Base-by-base conservation (phyloP, 2,888 invertebrate species). In the Sarcophaga variegata region DNA sequence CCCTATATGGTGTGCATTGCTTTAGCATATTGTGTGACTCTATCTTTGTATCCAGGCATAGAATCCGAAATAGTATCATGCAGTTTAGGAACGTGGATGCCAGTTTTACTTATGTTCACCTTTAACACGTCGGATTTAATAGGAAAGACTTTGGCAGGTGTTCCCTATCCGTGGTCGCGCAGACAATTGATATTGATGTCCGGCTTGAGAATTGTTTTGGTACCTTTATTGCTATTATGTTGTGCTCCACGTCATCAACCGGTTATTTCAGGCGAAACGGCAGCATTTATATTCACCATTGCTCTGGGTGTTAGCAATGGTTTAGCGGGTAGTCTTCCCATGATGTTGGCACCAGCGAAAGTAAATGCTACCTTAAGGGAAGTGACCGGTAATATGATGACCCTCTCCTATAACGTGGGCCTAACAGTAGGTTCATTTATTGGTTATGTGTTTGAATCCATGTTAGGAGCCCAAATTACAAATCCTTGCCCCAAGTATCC, bases 381-480 rank as follows among this genome's bases (percentile, higher is more conserved):
- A 94, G 95, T 98, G 10, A 97, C 98, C 85, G 98, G 98, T 96
- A 98, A 98, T 92, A 97, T 98, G 93, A 98, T 98, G 98, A 98
- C 98, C 0, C 93, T 98, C 3, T 97, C 97, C 0, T 98, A 98
- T 93, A 98, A 97, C 93, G 95, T 97, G 62, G 98, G 98, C 0
- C 94, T 98, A 74, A 96, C 97, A 0, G 95, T 96, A 0, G 98
- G 98, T 2, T 97, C 98, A 0, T 93, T 97, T 22, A 95, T 97
- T 77, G 97, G 98, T 0, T 98, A 98, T 91, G 94, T 97, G 25
- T 94, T 98, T 87, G 95, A 97, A 90, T 94, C 94, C 88, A 95
- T 95, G 95, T 90, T 95, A 72, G 95, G 95, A 0, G 93, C 95
- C 0, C 94, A 94, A 64, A 92, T 94, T 2, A 90, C 91, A 47